Evolutionary conservation across 1,140 invertebrate species (phyloP), one percentile per base, ranked within the genome.

Genomic region (Apis florea): DNA sequence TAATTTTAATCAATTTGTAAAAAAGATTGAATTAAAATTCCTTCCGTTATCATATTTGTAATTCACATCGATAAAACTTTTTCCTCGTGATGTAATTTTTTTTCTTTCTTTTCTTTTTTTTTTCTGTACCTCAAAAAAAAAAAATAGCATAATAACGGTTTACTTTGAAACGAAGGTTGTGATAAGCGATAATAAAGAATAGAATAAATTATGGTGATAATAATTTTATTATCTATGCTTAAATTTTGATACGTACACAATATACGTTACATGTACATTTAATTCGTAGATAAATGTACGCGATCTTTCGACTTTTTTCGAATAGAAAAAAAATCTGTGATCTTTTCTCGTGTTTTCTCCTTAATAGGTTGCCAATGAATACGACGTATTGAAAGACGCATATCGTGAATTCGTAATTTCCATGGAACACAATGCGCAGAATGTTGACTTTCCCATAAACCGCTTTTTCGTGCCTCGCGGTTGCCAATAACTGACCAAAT

Each of bases 401-500:
- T 19, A 58, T 5, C 3, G 47, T 17, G 59, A 68, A 81, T 74
- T 69, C n/a, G 49, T 17, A 54, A 63, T 59, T 69, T 82, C n/a
- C 54, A 47, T 13, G 47, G 19, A 40, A 54, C 49, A 83, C 72
- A 64, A 71, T 59, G 17, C 24, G 11, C 19, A 83, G 61, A 73
- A 71, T 73, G 40, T 59, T 54, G 61, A 66, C 68, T 66, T 58
- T 79, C 53, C 68, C 53, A 12, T 73, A 68, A 67, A 74, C 47
- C 53, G 24, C 26, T 53, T 74, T 74, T 79, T 68, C 64, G n/a
- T 67, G 64, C 47, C 61, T 47, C 47, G 8, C 40, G 26, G 49
- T 49, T 49, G n/a, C 9, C 19, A 61, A 83, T 71, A 72, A 63
- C 79, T 83, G 82, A 81, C 24, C 67, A 83, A 83, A 83, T 75